Base-by-base conservation (phyloP, 2,888 invertebrate genomes). In the Ferrisia virgata region DNA sequence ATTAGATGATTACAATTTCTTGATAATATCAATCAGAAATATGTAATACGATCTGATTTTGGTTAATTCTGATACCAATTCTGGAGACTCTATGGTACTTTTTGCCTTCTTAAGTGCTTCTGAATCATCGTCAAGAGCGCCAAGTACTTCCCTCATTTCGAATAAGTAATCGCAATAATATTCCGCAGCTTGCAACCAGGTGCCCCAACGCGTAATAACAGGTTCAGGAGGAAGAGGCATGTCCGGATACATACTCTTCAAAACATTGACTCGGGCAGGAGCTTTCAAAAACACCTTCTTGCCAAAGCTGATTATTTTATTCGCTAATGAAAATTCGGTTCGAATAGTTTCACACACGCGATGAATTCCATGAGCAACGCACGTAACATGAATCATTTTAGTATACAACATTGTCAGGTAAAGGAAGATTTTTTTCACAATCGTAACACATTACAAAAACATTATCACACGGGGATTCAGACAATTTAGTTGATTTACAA, bases 191-290 rank as follows among this genome's bases (percentile, higher is more conserved):
- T n/a, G 36, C 11, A 85, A 53, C 85, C 85, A 85, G n/a, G 85
- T 85, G 4, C 85, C 85, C 83, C 85, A 85, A 22, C 81, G 36
- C 2, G 84, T 83, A 4, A 85, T 39, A 28, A 83, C 64, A 18
- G 85, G 80, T 82, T 85, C 58, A 69, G 85, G 85, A n/a, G 81
- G 85, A 9, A 85, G 69, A 25, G 64, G 28, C 25, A 85, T 28
- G 8, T 82, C 81, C 36, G 83, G 85, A 47, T 69, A 53, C 76
- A 58, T 43, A 18, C 58, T 31, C 82, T 82, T 84, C 78, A 85
- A 81, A 18, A 69, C 31, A 25, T 85, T 25, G 18, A 82, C 69
- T 15, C 84, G 72, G 31, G 76, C 31, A 64, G 85, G 85, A 25
- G 84, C 84, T 53, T 85, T 85, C 25, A 84, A 28, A 5, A 84